Percentiles rank a stretch among this genome's conserved stretches.
Conservation (phyloP, 1,140 invertebrate species). For the Diprion similis region DNA sequence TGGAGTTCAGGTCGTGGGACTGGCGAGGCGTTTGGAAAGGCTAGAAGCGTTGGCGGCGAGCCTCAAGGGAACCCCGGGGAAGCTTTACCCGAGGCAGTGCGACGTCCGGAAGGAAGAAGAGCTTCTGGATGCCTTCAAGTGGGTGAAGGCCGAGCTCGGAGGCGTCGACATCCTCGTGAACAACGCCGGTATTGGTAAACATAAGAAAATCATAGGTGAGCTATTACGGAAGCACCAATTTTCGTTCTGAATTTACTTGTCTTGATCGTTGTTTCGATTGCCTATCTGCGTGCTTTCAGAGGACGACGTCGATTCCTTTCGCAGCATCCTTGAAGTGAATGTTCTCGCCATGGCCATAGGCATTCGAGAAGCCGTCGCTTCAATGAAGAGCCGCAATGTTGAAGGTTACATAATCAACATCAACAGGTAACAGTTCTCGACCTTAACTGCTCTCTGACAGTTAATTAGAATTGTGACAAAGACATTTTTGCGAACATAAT, state of each 20-base stretch:
- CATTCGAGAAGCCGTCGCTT: conserved; percentile 68
- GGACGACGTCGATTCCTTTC: conserved; percentile 57
- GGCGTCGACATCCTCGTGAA: conserved; percentile 77
- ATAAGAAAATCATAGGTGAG: conserved; percentile 47
- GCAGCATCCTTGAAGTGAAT: conserved; percentile 70
- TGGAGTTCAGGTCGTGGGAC: conserved; percentile 73
- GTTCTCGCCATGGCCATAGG: conserved; percentile 71
- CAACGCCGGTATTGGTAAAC: conserved; percentile 69
- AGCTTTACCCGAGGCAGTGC: conserved; percentile 64
- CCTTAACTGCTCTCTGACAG: conserved; percentile 20
- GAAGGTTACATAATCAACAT: conserved; percentile 76
- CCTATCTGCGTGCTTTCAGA: conserved; percentile 39
- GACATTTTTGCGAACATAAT: conserved; percentile 10
- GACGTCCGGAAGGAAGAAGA: conserved; percentile 74
- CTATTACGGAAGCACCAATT: conserved; percentile 23
- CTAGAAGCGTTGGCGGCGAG: conserved; percentile 58
- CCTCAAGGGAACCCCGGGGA: conserved; percentile 39
- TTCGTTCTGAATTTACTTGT: conserved; percentile 24
- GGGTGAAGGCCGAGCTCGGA: conserved; percentile 67
- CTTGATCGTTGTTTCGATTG: background rate
- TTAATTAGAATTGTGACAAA: background rate
- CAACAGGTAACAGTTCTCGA: conserved; percentile 62
- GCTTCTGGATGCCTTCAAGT: conserved; percentile 70
- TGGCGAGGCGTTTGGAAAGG: conserved; percentile 69
- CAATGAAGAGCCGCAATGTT: conserved; percentile 68